Conservation (phyloP, 2,888 invertebrate genomes). For the Pecten maximus region DNA sequence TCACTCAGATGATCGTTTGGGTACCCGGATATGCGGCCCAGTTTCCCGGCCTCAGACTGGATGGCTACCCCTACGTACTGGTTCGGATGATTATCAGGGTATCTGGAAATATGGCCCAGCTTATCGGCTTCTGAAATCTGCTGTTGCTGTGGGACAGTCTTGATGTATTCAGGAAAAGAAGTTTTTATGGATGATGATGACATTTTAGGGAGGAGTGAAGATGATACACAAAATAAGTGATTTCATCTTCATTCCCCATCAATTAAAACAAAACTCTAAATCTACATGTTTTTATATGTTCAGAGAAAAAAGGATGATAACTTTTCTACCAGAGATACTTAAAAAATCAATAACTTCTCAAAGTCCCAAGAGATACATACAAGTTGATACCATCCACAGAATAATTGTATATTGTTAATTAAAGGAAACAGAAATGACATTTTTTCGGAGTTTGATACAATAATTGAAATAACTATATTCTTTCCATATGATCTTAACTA, state of each 20-base stretch:
- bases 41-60: neutral
- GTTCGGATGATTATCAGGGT: neutral
- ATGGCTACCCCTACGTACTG: constrained; percentile 54
- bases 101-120: neutral
- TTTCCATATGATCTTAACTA: too few relatives aligned
- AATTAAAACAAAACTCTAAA: neutral
- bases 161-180: constrained; percentile 14
- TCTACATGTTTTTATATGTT: too few relatives aligned
- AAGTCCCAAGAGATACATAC: too few relatives aligned
- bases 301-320: too few relatives aligned
- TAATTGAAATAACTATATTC: too few relatives aligned
- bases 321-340: too few relatives aligned
- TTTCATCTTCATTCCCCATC: neutral
- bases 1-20: neutral
- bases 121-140: neutral
- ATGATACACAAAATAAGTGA: neutral
- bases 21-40: neutral
- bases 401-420: too few relatives aligned
- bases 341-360: too few relatives aligned
- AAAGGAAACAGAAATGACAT: too few relatives aligned
- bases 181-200: neutral
- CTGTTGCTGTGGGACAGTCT: neutral
- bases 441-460: too few relatives aligned
- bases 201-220: neutral
- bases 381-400: too few relatives aligned